These are phyloP conservation scores for Dryadula phaetusa DNA, from an alignment of 2,888 invertebrate species.

Conservation along the genomic window DNA sequence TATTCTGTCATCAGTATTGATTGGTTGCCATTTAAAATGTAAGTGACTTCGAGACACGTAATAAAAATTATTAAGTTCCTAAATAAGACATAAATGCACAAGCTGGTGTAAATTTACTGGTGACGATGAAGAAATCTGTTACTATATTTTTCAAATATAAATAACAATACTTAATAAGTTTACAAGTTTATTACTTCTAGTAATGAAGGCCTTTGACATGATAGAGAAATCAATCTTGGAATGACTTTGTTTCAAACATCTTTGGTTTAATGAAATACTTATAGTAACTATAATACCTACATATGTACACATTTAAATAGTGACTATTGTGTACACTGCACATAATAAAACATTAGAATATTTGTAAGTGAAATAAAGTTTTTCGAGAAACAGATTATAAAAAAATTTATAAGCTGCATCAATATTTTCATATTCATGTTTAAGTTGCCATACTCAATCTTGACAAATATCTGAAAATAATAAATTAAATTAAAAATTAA, in stretches of 20 bases:
- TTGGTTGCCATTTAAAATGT: neutral
- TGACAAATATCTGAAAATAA: slow-evolving; percentile 16
- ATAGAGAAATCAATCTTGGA: neutral
- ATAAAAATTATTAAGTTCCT: neutral
- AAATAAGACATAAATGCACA: slow-evolving; percentile 8
- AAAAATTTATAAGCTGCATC: neutral
- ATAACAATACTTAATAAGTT: neutral
- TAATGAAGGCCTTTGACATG: neutral
- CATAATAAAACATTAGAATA: neutral
- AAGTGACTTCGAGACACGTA: neutral
- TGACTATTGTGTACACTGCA: slow-evolving; percentile 1
- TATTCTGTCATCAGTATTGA: too few species aligned
- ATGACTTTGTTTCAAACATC: slow-evolving; percentile 7
- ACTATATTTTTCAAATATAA: neutral
- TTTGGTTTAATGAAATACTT: slow-evolving; percentile 21
- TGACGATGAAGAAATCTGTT: neutral
- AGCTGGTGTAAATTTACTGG: neutral
- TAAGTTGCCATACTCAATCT: slow-evolving; percentile 17
- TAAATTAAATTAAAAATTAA: too few species aligned
- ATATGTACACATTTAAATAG: slow-evolving; percentile 10
- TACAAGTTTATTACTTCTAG: neutral
- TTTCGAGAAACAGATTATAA: slow-evolving; percentile 1
- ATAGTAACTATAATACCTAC: slow-evolving; percentile 9
- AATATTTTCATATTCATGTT: neutral
- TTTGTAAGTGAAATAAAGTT: neutral